A percentile compares a stretch with the other conserved stretches of the same genome.
These are phyloP conservation scores for Aspidiotus destructor DNA, from an alignment of 2,888 invertebrate genomes.

Conservation along the genomic window DNA sequence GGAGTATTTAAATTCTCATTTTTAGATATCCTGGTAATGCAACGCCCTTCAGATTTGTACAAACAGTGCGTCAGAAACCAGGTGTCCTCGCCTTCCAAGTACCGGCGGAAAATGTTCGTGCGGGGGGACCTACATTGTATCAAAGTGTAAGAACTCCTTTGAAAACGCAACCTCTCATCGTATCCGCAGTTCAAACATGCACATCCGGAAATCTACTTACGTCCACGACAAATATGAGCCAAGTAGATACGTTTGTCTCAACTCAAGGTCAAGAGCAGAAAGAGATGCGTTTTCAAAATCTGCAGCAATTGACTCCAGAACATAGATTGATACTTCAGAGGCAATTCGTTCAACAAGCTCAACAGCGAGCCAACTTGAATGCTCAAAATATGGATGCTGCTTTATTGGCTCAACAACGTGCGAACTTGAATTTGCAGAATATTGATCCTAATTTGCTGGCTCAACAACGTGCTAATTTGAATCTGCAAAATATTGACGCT, in stretches of 20 bases:
- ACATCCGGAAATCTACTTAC: constrained; percentile 29
- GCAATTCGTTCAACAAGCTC: constrained; percentile 35
- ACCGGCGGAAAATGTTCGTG: constrained; percentile 18
- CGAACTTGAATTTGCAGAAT: constrained; percentile 35
- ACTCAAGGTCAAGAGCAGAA: neutral
- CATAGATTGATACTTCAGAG: constrained; percentile 40
- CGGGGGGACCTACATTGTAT: constrained; percentile 3
- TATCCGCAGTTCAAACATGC: constrained; percentile 31
- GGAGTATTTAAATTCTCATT: constrained; percentile 10
- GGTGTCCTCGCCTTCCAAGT: constrained; percentile 31
- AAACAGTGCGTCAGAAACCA: constrained; percentile 18
- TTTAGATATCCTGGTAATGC: constrained; percentile 38
- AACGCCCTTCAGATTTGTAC: constrained; percentile 43
- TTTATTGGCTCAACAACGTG: constrained; percentile 35
- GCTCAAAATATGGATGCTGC: constrained; percentile 36
- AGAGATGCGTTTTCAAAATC: constrained; percentile 27
- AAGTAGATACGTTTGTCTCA: constrained; percentile 7
- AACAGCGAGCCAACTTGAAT: constrained; percentile 34
- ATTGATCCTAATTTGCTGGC: constrained; percentile 36
- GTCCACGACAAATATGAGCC: constrained; percentile 24
- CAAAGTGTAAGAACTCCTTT: constrained; percentile 22
- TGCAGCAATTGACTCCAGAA: constrained; percentile 34
- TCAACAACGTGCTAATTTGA: constrained; percentile 36
- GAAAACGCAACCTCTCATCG: constrained; percentile 34
- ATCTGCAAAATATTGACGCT: constrained; percentile 28